These are phyloP conservation scores for Pluvialis apricaria DNA, from an alignment of 2,113 vertebrate genomes.

Conservation along the genomic window DNA sequence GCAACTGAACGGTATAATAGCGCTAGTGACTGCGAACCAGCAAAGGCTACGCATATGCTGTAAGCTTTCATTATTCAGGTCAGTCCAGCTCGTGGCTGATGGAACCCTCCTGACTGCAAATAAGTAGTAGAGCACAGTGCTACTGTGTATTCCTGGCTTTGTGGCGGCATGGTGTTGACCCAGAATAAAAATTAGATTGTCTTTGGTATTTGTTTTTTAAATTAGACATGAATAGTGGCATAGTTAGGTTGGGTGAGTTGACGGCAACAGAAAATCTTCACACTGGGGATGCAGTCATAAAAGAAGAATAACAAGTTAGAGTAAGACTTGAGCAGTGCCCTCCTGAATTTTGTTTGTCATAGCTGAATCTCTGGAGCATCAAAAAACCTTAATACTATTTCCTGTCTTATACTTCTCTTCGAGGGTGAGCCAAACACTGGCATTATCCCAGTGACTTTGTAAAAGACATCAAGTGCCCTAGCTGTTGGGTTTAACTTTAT, in stretches of 20 bases:
- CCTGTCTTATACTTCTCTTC: neutral
- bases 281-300: neutral
- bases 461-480: neutral
- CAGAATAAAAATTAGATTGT: conserved; percentile 25
- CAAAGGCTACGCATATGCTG: neutral
- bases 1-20: neutral
- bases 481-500: neutral
- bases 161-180: neutral
- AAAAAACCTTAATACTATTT: neutral
- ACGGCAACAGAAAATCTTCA: neutral
- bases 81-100: neutral
- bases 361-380: neutral
- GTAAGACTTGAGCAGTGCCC: neutral
- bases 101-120: conserved; percentile 59
- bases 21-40: conserved; percentile 2
- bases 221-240: neutral
- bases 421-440: neutral
- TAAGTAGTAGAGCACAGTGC: conserved; percentile 48
- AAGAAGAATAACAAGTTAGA: neutral
- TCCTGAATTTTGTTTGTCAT: neutral
- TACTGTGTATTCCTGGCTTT: conserved; percentile 37
- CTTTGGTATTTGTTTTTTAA: conserved; percentile 1
- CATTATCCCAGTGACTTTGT: neutral
- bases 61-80: conserved; percentile 51
- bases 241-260: neutral